Evolutionary conservation across 2,797 vertebrate genomes (phyloP), one percentile per base, ranked within the genome.

Genomic region (Manis crassicaudata): DNA sequence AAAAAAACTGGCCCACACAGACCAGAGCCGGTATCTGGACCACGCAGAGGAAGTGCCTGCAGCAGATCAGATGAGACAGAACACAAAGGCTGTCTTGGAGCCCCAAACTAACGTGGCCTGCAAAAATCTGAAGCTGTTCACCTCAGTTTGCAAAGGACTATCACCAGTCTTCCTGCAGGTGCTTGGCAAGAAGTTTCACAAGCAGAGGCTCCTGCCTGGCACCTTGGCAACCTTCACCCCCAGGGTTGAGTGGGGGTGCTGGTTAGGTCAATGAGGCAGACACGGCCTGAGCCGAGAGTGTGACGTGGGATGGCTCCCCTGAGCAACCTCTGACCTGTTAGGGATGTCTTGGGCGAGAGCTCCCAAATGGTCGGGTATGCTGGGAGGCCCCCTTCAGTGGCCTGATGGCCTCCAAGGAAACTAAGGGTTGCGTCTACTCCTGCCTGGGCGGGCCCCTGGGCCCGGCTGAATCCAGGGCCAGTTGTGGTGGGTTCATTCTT

Each of bases 41-140:
- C 0, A 0, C 0, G 21, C 18, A 25, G 65, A 32, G 35, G 29
- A 23, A 7, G 27, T 0, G 0, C 5, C 6, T 16, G 25, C 20
- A 2, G 9, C 2, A 0, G 27, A 16, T 32, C 60, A 0, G n/a
- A 35, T 3, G 8, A 62, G 29, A 11, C 8, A 0, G 3, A 11
- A 46, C 46, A 10, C 11, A 12, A n/a, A 32, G 25, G 43, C 32
- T 1, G 17, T 9, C 43, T 50, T 3, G 0, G 17, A 40, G 7
- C 16, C 50, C 70, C 16, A 21, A 50, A 11, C 68, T 11, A 5
- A 35, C 0, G 32, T 0, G 3, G 3, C 27, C 86, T 77, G 56
- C 62, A 85, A 73, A 29, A 6, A 4, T 14, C 81, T 58, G 40
- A 1, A 7, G 7, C 37, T 27, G 67, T 58, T 67, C n/a, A 60